These are phyloP conservation scores for Ridgeia piscesae DNA, from an alignment of 1,140 invertebrate genomes.

Conservation along the genomic window DNA sequence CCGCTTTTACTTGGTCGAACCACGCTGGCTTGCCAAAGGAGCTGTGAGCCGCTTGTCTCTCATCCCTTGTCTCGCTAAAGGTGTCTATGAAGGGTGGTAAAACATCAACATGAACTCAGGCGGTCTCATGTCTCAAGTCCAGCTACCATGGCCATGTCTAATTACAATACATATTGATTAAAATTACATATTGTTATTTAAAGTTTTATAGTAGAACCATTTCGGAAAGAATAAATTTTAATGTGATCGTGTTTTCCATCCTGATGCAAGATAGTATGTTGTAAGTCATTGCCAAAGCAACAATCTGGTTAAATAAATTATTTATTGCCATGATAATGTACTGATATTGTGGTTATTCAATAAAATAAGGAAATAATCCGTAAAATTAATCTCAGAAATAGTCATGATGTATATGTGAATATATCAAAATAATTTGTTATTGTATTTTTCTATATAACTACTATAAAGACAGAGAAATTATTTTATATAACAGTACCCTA, in stretches of 20 bases:
- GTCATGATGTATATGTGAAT: no score
- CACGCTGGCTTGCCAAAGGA: constrained; percentile 78
- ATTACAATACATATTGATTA: neutral
- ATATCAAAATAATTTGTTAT: no score
- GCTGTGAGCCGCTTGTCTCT: constrained; percentile 16
- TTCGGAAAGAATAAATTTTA: neutral
- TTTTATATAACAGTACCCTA: neutral
- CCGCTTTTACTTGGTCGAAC: constrained; percentile 85
- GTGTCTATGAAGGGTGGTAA: neutral
- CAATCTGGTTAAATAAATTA: no score
- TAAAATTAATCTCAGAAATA: no score
- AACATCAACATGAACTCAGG: neutral
- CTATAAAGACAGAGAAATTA: no score
- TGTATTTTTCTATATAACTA: no score
- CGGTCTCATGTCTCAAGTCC: no score
- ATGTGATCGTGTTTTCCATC: neutral
- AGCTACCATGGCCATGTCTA: neutral
- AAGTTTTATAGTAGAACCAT: no score
- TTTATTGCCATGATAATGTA: no score
- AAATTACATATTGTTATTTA: neutral
- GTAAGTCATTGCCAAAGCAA: no score
- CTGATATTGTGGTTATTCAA: no score
- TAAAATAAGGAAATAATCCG: no score
- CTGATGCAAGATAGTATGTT: neutral
- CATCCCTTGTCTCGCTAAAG: neutral